A percentile compares a stretch with the other conserved stretches of the same genome.
Evolutionary conservation across 2,888 invertebrate species (phyloP).

Genomic region (Macropis europaea): DNA sequence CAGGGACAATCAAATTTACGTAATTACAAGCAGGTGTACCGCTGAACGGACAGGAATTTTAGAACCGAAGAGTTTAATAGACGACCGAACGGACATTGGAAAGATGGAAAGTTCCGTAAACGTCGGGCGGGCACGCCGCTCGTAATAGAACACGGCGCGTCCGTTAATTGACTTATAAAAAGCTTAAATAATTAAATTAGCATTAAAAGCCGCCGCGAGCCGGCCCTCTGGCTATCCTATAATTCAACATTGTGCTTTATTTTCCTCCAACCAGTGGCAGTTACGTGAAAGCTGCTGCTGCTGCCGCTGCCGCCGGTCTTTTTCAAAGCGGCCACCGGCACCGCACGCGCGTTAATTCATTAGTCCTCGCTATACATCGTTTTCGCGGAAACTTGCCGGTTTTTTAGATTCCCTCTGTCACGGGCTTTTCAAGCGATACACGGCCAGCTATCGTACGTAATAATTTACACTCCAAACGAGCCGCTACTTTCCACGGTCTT

Average conservation of each 20-base stretch:
- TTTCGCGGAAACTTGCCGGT: slow-evolving; percentile 62
- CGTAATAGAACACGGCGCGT: slow-evolving; percentile 36
- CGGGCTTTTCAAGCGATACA: slow-evolving; percentile 56
- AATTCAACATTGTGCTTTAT: slow-evolving; percentile 65
- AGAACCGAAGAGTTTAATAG: not conserved
- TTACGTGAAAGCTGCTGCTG: slow-evolving; percentile 57
- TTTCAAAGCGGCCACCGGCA: slow-evolving; percentile 63
- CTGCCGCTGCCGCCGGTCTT: slow-evolving; percentile 49
- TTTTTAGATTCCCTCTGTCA: slow-evolving; percentile 67
- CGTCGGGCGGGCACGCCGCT: not conserved
- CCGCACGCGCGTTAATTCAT: slow-evolving; percentile 67
- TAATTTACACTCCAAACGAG: slow-evolving; percentile 61
- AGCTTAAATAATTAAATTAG: slow-evolving; percentile 67
- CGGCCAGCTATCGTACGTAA: slow-evolving; percentile 51
- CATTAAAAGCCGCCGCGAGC: slow-evolving; percentile 61
- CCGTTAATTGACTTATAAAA: slow-evolving; percentile 66
- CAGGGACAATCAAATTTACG: not conserved
- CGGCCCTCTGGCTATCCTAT: slow-evolving; percentile 55
- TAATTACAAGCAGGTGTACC: not conserved
- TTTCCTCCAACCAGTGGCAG: slow-evolving; percentile 53
- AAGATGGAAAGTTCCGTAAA: slow-evolving; percentile 41
- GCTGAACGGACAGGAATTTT: not conserved
- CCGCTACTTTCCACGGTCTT: slow-evolving; percentile 54
- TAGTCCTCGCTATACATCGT: slow-evolving; percentile 64
- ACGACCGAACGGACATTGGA: slow-evolving; percentile 20